Base-by-base conservation (phyloP, 2,113 vertebrate genomes). In the Thalassarche chlororhynchos region DNA sequence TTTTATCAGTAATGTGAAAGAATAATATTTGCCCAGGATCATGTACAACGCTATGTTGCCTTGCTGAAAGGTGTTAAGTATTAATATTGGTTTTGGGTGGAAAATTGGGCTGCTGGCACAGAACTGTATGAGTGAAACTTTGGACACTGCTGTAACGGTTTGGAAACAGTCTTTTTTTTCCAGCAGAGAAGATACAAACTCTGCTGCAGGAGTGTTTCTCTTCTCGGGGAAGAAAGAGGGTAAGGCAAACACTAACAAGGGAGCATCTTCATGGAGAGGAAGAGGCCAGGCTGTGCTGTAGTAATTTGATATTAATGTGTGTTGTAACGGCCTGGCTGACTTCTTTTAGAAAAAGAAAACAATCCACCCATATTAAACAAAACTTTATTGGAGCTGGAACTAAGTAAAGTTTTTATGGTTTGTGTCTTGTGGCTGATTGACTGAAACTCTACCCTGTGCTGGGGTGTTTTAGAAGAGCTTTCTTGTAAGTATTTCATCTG, bases 401-500 rank as follows among this genome's bases (percentile, higher is more conserved):
- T 51, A 9, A 2, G 70, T 12, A 9, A 72, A 32, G n/a, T 13
- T 70, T 86, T 80, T 34, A 7, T 19, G 46, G 21, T 42, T 24
- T 65, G n/a, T 64, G 34, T 44, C 64, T 47, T 74, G 52, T 36
- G 62, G 51, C 23, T 21, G 38, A 25, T 6, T 44, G 40, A 42
- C 65, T 70, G 61, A 68, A 81, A 28, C 44, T 51, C 42, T 95
- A 7, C 51, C 32, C 69, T 47, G 11, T 4, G 12, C 74, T 60
- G 57, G 75, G 47, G 21, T 54, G 75, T 38, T 93, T 19, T 15
- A 32, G 55, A 58, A n/a, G 86, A 83, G 80, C 10, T 76, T 38
- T 40, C 52, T 25, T 0, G 0, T 28, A 3, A 8, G 23, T 81
- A 8, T 26, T 61, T 61, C 15, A 32, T 21, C 11, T 62, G 54